A percentile compares a stretch with the other conserved stretches of the same genome.
phyloP scores from a whole-genome alignment of 2,888 invertebrate genomes.

The Keiferia lycopersicella region DNA sequence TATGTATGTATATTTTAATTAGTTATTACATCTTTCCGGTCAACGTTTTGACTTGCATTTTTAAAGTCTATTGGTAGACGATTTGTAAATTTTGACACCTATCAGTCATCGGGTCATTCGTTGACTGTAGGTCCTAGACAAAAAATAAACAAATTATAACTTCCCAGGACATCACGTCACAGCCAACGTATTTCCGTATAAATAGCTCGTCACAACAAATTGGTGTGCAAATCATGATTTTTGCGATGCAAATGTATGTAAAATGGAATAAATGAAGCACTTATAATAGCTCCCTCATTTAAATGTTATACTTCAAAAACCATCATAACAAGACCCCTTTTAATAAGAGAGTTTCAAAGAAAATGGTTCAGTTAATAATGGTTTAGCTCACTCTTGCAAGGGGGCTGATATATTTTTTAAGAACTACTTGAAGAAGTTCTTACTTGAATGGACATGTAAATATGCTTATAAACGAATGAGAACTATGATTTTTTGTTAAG shows the following conservation, averaged over 20 bases:
- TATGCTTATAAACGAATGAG: conserved; percentile 12
- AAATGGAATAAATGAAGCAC: conserved; percentile 27
- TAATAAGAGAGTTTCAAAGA: not conserved
- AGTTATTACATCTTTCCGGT: too few relatives aligned
- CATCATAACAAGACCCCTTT: not conserved
- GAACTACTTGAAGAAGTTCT: not conserved
- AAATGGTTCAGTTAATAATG: not conserved
- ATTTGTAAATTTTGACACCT: too few relatives aligned
- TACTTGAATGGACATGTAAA: conserved; percentile 9
- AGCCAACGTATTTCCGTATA: conserved; percentile 6
- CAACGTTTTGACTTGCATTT: too few relatives aligned
- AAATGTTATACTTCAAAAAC: conserved; percentile 23
- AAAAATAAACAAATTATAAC: too few relatives aligned
- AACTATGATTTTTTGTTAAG: conserved; percentile 5
- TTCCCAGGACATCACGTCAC: too few relatives aligned
- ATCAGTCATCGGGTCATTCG: too few relatives aligned
- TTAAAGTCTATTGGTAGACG: too few relatives aligned
- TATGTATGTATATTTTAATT: too few relatives aligned
- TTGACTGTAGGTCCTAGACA: too few relatives aligned
- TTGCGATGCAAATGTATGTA: conserved; percentile 32
- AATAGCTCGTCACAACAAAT: conserved; percentile 23
- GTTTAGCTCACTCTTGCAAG: not conserved
- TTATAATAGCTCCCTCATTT: conserved; percentile 27
- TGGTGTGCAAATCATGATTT: conserved; percentile 28
- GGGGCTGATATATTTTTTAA: conserved; percentile 13